A percentile compares a stretch with the other conserved stretches of the same genome.
Evolutionary conservation across 2,888 invertebrate genomes (phyloP).

Genomic region (Celastrina argiolus): DNA sequence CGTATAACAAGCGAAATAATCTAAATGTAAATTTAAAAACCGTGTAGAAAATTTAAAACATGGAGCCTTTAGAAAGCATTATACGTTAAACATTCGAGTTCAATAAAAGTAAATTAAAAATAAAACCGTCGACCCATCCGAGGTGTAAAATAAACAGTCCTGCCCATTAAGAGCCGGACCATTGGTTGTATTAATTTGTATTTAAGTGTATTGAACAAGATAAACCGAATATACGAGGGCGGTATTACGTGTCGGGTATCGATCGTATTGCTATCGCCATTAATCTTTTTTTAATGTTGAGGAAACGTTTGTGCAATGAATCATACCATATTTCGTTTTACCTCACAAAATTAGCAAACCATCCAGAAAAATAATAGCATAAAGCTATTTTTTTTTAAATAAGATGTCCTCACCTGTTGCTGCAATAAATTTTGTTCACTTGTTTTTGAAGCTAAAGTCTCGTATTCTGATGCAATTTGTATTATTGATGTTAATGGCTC

Average conservation of each 20-base stretch:
- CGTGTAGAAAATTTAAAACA: slow-evolving; percentile 22
- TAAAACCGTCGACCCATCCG: slow-evolving; percentile 67
- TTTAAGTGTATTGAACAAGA: slow-evolving; percentile 78
- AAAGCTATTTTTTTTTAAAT: too few relatives aligned
- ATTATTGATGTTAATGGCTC: too few relatives aligned
- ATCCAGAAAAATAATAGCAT: too few relatives aligned
- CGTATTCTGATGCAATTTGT: too few relatives aligned
- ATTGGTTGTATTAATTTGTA: slow-evolving; percentile 77
- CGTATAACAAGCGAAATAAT: background rate
- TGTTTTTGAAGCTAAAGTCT: too few relatives aligned
- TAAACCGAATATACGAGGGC: slow-evolving; percentile 73
- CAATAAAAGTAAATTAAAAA: slow-evolving; percentile 58
- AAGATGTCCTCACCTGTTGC: too few relatives aligned
- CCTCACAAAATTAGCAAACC: too few relatives aligned
- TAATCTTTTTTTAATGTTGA: slow-evolving; percentile 26
- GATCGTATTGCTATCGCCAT: slow-evolving; percentile 16
- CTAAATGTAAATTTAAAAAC: slow-evolving; percentile 20
- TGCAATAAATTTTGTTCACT: too few relatives aligned
- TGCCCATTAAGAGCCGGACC: slow-evolving; percentile 71
- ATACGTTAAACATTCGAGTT: slow-evolving; percentile 40
- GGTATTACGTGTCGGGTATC: slow-evolving; percentile 47
- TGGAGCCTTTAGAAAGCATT: slow-evolving; percentile 52
- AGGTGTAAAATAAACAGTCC: slow-evolving; percentile 76
- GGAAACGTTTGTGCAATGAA: background rate
- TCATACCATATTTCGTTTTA: background rate